phyloP scores from a whole-genome alignment of 1,140 invertebrate genomes.

The Lycorma delicatula region DNA sequence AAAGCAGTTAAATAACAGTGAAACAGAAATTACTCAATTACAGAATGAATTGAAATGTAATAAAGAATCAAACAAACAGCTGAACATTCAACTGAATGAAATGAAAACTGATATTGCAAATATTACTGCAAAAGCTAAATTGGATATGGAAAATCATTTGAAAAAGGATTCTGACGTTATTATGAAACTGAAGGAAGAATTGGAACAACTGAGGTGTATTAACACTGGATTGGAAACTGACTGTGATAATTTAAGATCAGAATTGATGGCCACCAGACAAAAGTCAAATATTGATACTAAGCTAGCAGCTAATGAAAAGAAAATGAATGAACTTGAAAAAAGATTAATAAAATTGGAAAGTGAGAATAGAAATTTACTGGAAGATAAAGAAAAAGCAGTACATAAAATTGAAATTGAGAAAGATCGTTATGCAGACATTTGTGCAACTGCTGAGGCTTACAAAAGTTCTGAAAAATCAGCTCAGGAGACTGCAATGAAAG shows the following conservation, averaged over 20 bases:
- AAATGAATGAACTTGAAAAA: conserved; percentile 38
- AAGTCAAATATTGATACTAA: conserved; percentile 17
- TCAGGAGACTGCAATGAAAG: background rate
- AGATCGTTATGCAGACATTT: background rate
- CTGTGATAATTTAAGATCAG: conserved; percentile 3
- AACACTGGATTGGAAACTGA: conserved; percentile 3
- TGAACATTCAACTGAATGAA: background rate
- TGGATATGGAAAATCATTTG: conserved; percentile 11
- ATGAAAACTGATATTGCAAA: conserved; percentile 8
- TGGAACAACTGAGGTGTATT: conserved; percentile 10
- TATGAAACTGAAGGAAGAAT: conserved; percentile 29
- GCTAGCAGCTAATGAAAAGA: conserved; percentile 36
- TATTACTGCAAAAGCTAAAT: conserved; percentile 7
- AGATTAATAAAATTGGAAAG: conserved; percentile 40
- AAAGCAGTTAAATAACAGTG: background rate
- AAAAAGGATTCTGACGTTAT: conserved; percentile 27
- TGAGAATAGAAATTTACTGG: conserved; percentile 42
- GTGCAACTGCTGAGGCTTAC: background rate
- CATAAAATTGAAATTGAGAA: conserved; percentile 11
- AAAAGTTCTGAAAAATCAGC: background rate
- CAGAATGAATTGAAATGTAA: conserved; percentile 43
- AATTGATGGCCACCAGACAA: background rate
- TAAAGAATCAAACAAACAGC: conserved; percentile 22
- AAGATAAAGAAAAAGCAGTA: conserved; percentile 36
- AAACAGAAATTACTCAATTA: conserved; percentile 27